Conservation (phyloP, 2,888 invertebrate species). For the Eumerus sabulonum region DNA sequence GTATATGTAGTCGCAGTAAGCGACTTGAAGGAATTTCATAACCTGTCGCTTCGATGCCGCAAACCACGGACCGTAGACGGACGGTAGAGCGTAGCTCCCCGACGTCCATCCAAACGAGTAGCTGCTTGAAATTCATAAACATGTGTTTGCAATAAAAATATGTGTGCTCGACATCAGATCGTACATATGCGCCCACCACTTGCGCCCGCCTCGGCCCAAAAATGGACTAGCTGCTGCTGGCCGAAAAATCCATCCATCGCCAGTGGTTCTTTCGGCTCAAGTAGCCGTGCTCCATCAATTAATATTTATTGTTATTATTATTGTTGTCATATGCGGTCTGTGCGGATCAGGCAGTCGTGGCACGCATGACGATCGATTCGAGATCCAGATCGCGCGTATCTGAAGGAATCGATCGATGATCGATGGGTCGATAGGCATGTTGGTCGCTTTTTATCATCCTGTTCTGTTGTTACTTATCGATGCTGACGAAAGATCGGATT, state of each 20-base stretch:
- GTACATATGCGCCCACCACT: constrained; percentile 61
- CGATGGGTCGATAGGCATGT: constrained; percentile 53
- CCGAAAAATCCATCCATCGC: constrained; percentile 1
- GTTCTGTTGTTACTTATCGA: constrained; percentile 28
- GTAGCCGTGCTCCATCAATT: constrained; percentile 55
- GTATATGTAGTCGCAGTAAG: too few species aligned
- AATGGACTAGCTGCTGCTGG: constrained; percentile 28
- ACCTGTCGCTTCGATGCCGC: constrained; percentile 42
- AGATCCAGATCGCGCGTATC: constrained; percentile 65
- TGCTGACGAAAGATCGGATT: constrained; percentile 49
- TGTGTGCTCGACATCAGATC: constrained; percentile 65
- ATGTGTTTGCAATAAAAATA: constrained; percentile 71
- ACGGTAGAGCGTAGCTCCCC: background rate
- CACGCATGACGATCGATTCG: constrained; percentile 68
- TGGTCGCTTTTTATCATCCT: background rate
- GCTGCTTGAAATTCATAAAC: constrained; percentile 71
- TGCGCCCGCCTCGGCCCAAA: constrained; percentile 37
- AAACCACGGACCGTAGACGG: background rate
- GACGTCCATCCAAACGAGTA: constrained; percentile 43
- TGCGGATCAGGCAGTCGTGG: constrained; percentile 62
- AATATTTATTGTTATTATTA: constrained; percentile 68
- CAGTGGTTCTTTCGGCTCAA: background rate
- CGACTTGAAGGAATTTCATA: constrained; percentile 55
- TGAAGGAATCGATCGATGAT: constrained; percentile 52
- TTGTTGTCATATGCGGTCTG: constrained; percentile 67